Conservation (phyloP, 2,113 vertebrate genomes). For the Crotalus viridis region DNA sequence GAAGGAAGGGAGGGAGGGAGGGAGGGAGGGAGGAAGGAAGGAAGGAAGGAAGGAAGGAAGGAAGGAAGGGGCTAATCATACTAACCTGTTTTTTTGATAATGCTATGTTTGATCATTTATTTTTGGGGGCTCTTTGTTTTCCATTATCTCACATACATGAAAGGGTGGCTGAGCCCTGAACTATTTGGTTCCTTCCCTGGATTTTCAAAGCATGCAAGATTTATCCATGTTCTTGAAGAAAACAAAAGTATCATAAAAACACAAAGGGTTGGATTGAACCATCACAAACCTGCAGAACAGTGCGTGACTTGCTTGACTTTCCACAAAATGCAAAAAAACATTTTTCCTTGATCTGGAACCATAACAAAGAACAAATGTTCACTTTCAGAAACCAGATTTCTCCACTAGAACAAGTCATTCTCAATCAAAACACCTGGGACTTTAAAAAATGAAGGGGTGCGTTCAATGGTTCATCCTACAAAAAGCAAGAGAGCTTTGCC, state of each 20-base stretch:
- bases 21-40: too few species aligned
- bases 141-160: neutral
- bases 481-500: neutral
- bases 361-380: slow-evolving; percentile 16
- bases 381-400: neutral
- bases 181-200: neutral
- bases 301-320: neutral
- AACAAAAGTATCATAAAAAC: neutral
- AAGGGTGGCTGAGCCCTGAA: neutral
- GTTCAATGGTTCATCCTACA: neutral
- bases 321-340: slow-evolving; percentile 51
- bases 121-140: neutral
- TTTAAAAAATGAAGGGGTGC: neutral
- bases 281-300: slow-evolving; percentile 60
- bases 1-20: too few species aligned
- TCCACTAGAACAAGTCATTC: neutral
- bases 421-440: neutral
- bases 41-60: neutral
- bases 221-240: neutral
- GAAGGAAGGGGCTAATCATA: neutral
- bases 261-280: neutral
- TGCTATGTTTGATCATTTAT: neutral
- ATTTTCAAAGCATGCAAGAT: neutral
- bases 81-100: neutral
- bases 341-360: slow-evolving; percentile 55